Conservation (phyloP, 2,888 invertebrate species). For the Tribolium freemani region DNA sequence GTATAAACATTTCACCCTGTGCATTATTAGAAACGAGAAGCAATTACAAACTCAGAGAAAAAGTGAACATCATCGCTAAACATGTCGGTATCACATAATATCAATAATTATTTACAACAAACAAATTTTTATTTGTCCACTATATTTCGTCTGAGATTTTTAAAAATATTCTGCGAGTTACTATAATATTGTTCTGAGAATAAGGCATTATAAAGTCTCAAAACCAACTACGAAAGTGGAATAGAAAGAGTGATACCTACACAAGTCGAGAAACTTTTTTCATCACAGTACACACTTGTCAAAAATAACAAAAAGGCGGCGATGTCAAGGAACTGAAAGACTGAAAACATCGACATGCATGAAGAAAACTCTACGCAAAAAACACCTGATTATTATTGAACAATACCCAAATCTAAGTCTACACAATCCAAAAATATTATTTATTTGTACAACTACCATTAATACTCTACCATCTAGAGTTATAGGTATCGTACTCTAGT, state of each 20-base stretch:
- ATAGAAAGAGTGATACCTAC: constrained; percentile 18
- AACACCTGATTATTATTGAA: constrained; percentile 60
- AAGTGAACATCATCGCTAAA: constrained; percentile 25
- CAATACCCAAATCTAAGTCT: constrained; percentile 62
- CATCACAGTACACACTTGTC: constrained; percentile 47
- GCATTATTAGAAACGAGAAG: constrained; percentile 54
- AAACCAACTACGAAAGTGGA: constrained; percentile 37
- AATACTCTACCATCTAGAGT: constrained; percentile 62
- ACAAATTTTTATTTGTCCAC: constrained; percentile 21
- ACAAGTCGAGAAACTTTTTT: constrained; percentile 17
- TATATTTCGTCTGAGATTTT: constrained; percentile 28
- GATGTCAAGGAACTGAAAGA: constrained; percentile 46
- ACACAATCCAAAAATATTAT: constrained; percentile 68
- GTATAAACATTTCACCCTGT: constrained; percentile 62
- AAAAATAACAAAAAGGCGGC: not conserved
- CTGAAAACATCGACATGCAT: constrained; percentile 52
- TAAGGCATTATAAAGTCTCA: constrained; percentile 54
- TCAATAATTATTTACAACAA: constrained; percentile 29
- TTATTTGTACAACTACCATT: constrained; percentile 64
- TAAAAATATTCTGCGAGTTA: constrained; percentile 30
- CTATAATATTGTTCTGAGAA: constrained; percentile 57
- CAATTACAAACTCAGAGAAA: constrained; percentile 23
- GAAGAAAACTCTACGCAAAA: constrained; percentile 53
- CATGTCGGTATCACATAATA: constrained; percentile 26
- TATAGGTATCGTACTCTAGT: constrained; percentile 61